Evolutionary conservation across 1,140 invertebrate species (phyloP).

Genomic region (Aphis craccivora): DNA sequence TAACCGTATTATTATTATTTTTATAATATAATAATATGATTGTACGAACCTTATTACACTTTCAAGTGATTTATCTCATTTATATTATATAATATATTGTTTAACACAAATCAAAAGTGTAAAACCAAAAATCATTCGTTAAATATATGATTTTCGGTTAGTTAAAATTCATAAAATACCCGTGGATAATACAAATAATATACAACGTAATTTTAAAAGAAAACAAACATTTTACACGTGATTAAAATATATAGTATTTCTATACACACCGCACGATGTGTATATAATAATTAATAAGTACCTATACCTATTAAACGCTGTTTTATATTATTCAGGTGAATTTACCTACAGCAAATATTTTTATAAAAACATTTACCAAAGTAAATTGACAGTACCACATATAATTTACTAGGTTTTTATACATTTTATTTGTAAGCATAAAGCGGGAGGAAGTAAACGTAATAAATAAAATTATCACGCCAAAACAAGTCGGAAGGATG

Average conservation of each 20-base stretch:
- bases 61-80: background rate
- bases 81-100: background rate
- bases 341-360: background rate
- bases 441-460: background rate
- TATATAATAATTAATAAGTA: background rate
- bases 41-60: background rate
- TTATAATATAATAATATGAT: no score
- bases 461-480: constrained; percentile 34
- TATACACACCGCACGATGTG: background rate
- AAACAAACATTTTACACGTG: background rate
- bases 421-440: background rate
- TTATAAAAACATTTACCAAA: background rate
- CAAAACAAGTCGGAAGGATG: background rate
- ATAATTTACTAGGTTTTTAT: constrained; percentile 13
- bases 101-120: background rate
- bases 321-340: background rate
- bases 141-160: background rate
- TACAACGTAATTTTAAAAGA: background rate
- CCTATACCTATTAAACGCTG: background rate
- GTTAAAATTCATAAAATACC: background rate
- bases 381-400: background rate
- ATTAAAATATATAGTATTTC: background rate
- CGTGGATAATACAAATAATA: background rate
- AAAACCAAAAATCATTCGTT: background rate
- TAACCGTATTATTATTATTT: no score